Evolutionary conservation across 2,113 vertebrate genomes (phyloP).

Genomic region (Burhinus bistriatus): DNA sequence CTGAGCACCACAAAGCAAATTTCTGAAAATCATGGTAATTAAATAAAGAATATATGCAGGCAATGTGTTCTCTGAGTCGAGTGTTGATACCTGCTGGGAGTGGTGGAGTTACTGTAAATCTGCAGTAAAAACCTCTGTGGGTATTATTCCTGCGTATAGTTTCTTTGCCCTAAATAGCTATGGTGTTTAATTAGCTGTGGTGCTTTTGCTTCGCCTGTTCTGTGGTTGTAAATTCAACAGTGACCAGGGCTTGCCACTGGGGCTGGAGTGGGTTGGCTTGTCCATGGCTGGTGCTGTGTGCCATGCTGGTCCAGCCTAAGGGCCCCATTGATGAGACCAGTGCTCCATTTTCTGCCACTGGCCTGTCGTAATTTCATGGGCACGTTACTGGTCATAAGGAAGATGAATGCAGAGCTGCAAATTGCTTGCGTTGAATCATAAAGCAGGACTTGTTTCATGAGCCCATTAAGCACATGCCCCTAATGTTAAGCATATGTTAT

Average conservation of each 20-base stretch:
- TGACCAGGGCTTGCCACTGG: neutral
- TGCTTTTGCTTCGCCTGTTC: neutral
- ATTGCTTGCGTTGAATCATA: neutral
- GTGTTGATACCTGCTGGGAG: neutral
- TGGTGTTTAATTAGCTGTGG: neutral
- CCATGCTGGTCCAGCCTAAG: neutral
- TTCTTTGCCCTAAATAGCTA: neutral
- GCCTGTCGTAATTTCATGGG: accelerated
- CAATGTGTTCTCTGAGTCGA: neutral
- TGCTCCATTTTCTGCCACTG: neutral
- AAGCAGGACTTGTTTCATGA: neutral
- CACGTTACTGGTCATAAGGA: neutral
- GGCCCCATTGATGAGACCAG: neutral
- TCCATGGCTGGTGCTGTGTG: neutral
- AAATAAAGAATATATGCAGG: conserved; percentile 25
- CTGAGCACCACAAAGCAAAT: neutral
- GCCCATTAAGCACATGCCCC: neutral
- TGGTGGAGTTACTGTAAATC: neutral
- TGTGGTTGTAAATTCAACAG: neutral
- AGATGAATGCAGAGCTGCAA: neutral
- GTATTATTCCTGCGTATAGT: neutral
- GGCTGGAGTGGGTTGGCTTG: neutral
- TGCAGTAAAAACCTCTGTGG: neutral
- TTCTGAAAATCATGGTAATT: conserved; percentile 34
- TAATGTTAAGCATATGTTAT: conserved; percentile 23